Evolutionary conservation across 2,797 vertebrate species (phyloP), one percentile per base, ranked within the genome.

Genomic region (Neosilurus hyrtlii): DNA sequence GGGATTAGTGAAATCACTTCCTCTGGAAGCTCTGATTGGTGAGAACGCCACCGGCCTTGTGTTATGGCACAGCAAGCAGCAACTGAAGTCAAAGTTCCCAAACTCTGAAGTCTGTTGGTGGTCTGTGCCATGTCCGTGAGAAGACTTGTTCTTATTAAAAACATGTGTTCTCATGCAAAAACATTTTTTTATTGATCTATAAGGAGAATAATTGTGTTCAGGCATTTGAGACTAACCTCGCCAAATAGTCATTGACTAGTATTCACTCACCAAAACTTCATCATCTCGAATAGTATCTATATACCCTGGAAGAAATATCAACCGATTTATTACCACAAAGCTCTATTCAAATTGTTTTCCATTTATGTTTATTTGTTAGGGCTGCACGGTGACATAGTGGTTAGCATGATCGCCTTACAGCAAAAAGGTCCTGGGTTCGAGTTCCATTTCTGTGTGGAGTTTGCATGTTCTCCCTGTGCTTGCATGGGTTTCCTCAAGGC

Each of bases 1-100:
- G 84, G 88, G 91, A 90, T 88, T 89, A 91, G 90, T 88, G 86
- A 91, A 90, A 88, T 91, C 88, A 90, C 92, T 94, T 94, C 93
- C 91, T 93, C 91, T 88, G 84, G 75, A 86, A 87, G 86, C 91
- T 92, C 89, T 1, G 75, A 86, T 68, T 85, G 88, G 86, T 90
- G 86, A 87, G 88, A 90, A 87, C 80, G 85, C 84, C 71, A 89
- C 83, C n/a, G 85, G 84, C 81, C 72, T 24, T 66, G 43, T 85
- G 72, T 84, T 86, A 88, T 80, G 26, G 35, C 75, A 80, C 61
- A 74, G 79, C 85, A 84, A 83, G 71, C 54, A 78, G 24, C 63
- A 74, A 37, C 30, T 59, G 35, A 63, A 62, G 63, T 72, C 75
- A 49, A 65, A 71, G 35, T 87, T 87, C 84, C 73, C 82, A 84